Base-by-base conservation (phyloP, 1,140 invertebrate genomes). In the Anastrepha ludens region DNA sequence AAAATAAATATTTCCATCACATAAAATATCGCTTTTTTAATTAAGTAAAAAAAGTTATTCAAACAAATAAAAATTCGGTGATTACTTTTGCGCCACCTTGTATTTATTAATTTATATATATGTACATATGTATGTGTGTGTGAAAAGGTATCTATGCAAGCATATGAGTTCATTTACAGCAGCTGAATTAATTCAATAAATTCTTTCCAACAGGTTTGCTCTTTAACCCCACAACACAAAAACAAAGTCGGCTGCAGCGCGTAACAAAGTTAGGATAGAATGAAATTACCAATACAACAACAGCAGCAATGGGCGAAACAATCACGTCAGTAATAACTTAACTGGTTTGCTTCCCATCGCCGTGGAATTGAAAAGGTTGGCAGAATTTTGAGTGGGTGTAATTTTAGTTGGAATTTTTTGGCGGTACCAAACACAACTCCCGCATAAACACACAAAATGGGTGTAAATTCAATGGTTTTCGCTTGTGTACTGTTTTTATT, bases 351-450 rank as follows among this genome's bases (percentile, higher is more conserved):
- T n/a, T 29, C 44, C 4, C 74, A 55, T 55, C 74, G 55, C 0
- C n/a, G 47, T 81, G 44, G 74, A 81, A 58, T 81, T 29, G 11
- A 81, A 81, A 81, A 20, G 29, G 4, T 74, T 74, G 44, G 41
- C 9, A 47, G 47, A 81, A 81, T 81, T 58, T 81, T 41, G 47
- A 20, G 74, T 81, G 74, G 74, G 74, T 81, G 74, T 55, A 55
- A 55, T 9, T 29, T 58, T 55, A 81, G 74, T 81, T 55, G 17
- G 3, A 55, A 81, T 81, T 55, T 55, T 81, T 81, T 9, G 74
- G 6, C 20, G 20, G 74, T 55, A 55, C 39, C 8, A 81, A 41
- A 81, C 15, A 81, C 47, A 81, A 55, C 74, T 55, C n/a, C 4
- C n/a, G 50, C n/a, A 55, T n/a, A 50, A 55, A 20, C 9, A 81